Conservation (phyloP, 2,888 invertebrate species). For the Cancer borealis region DNA sequence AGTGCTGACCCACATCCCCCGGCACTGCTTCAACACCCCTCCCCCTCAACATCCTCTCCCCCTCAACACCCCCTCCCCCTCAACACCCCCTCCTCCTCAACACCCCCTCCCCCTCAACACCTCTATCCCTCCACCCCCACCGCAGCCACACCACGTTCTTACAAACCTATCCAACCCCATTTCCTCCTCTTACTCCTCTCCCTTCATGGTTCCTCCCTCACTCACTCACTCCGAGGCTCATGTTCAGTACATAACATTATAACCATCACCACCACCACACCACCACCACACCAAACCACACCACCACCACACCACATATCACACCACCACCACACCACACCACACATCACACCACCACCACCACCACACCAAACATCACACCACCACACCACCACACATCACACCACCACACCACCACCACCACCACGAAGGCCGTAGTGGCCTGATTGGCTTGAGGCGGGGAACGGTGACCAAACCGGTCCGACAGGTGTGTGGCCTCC, state of each 20-base stretch:
- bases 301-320: background rate
- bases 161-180: background rate
- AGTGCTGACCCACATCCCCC: slow-evolving; percentile 65
- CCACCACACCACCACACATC: background rate
- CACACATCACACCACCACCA: too few relatives aligned
- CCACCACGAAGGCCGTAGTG: slow-evolving; percentile 36
- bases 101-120: background rate
- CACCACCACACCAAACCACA: background rate
- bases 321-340: too few relatives aligned
- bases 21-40: slow-evolving; percentile 7
- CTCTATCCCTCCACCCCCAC: background rate
- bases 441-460: slow-evolving; percentile 30
- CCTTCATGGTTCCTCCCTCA: background rate
- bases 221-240: slow-evolving; percentile 14
- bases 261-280: background rate
- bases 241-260: background rate
- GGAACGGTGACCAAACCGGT: slow-evolving; percentile 49
- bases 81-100: background rate
- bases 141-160: background rate
- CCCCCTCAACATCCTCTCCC: background rate
- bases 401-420: background rate
- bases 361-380: too few relatives aligned
- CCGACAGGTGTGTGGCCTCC: slow-evolving; percentile 44
- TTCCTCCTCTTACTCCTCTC: background rate
- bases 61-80: background rate